Percentiles rank a stretch among this genome's conserved stretches.
These are phyloP conservation scores for Steatocranus sp. DNA, from an alignment of 2,797 vertebrate genomes.

Conservation along the genomic window DNA sequence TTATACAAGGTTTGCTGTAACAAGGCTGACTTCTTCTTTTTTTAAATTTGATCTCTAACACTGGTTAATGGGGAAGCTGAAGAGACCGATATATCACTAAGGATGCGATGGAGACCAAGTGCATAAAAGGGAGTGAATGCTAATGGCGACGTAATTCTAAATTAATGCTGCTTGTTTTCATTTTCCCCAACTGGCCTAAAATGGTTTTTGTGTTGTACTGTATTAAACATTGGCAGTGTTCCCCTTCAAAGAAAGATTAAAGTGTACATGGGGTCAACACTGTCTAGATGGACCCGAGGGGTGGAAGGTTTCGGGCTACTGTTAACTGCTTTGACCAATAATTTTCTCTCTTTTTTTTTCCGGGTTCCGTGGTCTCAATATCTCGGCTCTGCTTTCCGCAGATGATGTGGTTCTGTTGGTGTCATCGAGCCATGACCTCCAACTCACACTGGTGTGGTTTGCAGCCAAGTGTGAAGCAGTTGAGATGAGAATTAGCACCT, in stretches of 20 bases:
- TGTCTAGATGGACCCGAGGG: neutral
- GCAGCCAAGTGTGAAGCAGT: neutral
- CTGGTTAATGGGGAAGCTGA: neutral
- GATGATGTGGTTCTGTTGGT: neutral
- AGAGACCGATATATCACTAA: neutral
- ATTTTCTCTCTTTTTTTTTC: fast-evolving
- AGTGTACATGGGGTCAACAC: neutral
- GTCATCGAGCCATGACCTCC: neutral
- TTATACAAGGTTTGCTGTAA: fast-evolving
- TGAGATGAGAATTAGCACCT: neutral
- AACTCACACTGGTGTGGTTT: neutral
- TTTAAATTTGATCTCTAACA: fast-evolving
- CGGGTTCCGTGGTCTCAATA: neutral
- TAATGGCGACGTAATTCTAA: neutral
- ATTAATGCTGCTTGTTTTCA: neutral
- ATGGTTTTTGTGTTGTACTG: neutral
- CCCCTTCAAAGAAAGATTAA: neutral
- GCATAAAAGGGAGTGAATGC: neutral
- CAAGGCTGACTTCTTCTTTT: neutral
- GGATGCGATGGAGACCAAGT: neutral
- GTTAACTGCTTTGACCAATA: neutral
- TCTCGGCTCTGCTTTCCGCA: neutral
- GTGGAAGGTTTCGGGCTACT: neutral
- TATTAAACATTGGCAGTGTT: too few relatives aligned
- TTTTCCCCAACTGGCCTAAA: neutral